These are phyloP conservation scores for Nowickia ferox DNA, from an alignment of 2,888 invertebrate species.

Conservation along the genomic window DNA sequence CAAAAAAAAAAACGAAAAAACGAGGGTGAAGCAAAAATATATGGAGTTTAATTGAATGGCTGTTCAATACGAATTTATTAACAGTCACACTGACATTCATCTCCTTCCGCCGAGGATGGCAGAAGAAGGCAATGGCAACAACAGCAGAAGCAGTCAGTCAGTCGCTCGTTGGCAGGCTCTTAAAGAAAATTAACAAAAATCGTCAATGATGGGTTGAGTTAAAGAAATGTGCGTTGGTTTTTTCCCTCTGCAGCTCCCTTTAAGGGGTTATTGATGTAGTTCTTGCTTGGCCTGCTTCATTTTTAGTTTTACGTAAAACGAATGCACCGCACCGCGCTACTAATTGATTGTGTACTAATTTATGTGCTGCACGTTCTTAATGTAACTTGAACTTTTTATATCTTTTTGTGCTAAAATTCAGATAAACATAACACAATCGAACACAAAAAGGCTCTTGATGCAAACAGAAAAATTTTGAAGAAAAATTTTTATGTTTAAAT, in stretches of 20 bases:
- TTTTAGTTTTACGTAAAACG: slow-evolving; percentile 16
- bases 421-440: slow-evolving; percentile 48
- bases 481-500: slow-evolving; percentile 9
- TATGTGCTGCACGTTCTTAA: slow-evolving; percentile 73
- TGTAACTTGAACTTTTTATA: slow-evolving; percentile 33
- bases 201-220: slow-evolving; percentile 56
- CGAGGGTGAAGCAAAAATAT: slow-evolving; percentile 10
- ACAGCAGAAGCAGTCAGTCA: neutral
- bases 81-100: slow-evolving; percentile 49
- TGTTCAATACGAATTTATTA: slow-evolving; percentile 71
- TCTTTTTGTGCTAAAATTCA: slow-evolving; percentile 41
- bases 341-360: slow-evolving; percentile 76
- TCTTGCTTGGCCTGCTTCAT: slow-evolving; percentile 3
- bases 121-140: slow-evolving; percentile 18
- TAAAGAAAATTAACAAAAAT: slow-evolving; percentile 51
- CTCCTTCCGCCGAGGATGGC: slow-evolving; percentile 38
- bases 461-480: slow-evolving; percentile 1
- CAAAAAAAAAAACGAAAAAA: slow-evolving; percentile 27
- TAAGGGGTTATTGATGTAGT: slow-evolving; percentile 21
- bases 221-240: slow-evolving; percentile 31
- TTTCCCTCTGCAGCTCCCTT: neutral
- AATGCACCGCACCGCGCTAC: slow-evolving; percentile 39
- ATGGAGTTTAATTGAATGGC: slow-evolving; percentile 69
- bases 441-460: slow-evolving; percentile 32
- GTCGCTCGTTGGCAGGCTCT: slow-evolving; percentile 20